These are phyloP conservation scores for Acanthochromis polyacanthus DNA, from an alignment of 2,113 vertebrate genomes.

Conservation along the genomic window DNA sequence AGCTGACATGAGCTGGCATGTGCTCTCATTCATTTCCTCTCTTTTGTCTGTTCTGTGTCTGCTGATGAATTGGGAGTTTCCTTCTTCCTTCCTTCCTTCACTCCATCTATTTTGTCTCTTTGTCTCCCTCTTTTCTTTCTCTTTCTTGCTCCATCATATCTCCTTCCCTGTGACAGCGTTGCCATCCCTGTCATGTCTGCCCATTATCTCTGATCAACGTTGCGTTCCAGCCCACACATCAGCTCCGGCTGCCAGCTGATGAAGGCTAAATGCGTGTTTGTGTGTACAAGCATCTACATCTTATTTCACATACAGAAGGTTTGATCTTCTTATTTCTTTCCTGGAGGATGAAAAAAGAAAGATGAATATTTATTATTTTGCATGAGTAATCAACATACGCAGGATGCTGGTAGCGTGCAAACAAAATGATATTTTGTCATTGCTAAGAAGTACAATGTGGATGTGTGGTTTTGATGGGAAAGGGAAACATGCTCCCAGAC, in stretches of 20 bases:
- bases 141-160: constrained; percentile 31
- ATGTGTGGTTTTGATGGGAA: constrained; percentile 2
- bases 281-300: constrained; percentile 28
- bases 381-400: constrained; percentile 4
- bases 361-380: not conserved
- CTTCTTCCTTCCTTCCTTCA: constrained; percentile 50
- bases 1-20: constrained; percentile 68
- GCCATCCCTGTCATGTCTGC: constrained; percentile 65
- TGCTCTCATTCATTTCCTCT: constrained; percentile 71
- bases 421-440: constrained; percentile 15
- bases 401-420: constrained; percentile 8
- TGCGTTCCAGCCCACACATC: constrained; percentile 57
- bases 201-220: constrained; percentile 75
- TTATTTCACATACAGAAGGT: constrained; percentile 21
- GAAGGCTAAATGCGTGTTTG: constrained; percentile 11
- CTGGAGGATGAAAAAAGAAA: not conserved
- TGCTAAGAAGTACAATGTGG: not conserved
- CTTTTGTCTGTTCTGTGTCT: constrained; percentile 73
- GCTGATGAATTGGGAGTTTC: constrained; percentile 67
- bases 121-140: constrained; percentile 23
- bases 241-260: constrained; percentile 30
- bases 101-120: constrained; percentile 18
- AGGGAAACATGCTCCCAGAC: constrained; percentile 12
- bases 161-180: constrained; percentile 51
- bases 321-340: constrained; percentile 15